phyloP scores from a whole-genome alignment of 2,113 vertebrate species.

The Phocoena sinus region DNA sequence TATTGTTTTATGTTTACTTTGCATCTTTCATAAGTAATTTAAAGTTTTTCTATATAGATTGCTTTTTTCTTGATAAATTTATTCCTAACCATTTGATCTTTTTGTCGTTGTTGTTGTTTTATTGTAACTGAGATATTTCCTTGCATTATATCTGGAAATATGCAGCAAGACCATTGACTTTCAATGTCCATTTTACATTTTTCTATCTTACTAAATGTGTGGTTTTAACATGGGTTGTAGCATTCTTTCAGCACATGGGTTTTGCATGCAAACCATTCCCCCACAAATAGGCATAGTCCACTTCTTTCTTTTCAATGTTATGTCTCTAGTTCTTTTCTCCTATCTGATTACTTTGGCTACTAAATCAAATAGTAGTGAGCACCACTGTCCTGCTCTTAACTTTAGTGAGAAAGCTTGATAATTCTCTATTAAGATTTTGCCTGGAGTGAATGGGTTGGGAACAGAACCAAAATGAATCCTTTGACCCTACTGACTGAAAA shows the following conservation, averaged over 20 bases:
- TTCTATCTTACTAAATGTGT: not conserved
- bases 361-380: not conserved
- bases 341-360: not conserved
- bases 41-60: not conserved
- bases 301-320: not conserved
- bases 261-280: not conserved
- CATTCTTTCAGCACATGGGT: not conserved
- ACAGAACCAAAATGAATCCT: not conserved
- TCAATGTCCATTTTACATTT: not conserved
- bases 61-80: not conserved
- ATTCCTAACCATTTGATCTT: not conserved
- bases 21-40: not conserved
- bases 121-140: not conserved
- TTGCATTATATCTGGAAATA: not conserved
- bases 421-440: not conserved
- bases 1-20: not conserved
- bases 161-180: not conserved
- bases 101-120: not conserved
- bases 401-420: not conserved
- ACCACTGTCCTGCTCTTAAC: not conserved
- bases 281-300: not conserved
- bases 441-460: not conserved
- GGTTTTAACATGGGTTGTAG: not conserved
- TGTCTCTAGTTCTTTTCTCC: not conserved
- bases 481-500: not conserved